Evolutionary conservation across 30 jellyfish, hydroid and myxozoan genomes (phyloP).

Genomic region (Aurelia aurita): DNA sequence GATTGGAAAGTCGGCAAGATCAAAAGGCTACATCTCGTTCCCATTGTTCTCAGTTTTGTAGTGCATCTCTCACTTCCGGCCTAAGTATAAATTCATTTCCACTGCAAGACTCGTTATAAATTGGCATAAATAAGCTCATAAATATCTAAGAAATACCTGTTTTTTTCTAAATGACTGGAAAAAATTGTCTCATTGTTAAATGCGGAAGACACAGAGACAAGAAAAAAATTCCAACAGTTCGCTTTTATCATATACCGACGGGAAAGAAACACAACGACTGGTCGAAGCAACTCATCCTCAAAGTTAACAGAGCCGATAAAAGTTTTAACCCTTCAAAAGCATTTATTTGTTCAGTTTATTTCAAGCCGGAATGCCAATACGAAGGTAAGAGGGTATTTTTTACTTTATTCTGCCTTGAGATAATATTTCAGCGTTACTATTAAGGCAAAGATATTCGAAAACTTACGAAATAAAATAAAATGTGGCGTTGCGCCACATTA

Average conservation of each 20-base stretch:
- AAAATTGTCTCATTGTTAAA: neutral
- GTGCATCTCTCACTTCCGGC: slow-evolving; percentile 34
- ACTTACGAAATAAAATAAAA: too few species aligned
- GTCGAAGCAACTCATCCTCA: neutral
- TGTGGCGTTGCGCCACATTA: too few species aligned
- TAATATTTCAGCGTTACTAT: too few species aligned
- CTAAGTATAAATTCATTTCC: slow-evolving; percentile 5
- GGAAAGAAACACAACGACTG: neutral
- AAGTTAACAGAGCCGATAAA: neutral
- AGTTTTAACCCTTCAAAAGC: slow-evolving; percentile 1
- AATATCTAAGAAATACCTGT: too few species aligned
- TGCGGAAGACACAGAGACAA: neutral
- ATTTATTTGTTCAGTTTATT: neutral
- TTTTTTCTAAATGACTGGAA: too few species aligned
- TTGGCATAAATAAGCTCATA: too few species aligned
- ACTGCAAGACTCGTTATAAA: too few species aligned
- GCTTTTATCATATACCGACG: neutral
- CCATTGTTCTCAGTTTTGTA: slow-evolving; percentile 20
- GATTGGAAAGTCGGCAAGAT: slow-evolving; percentile 28
- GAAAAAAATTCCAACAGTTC: neutral
- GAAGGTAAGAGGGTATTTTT: too few species aligned
- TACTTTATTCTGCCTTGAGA: too few species aligned
- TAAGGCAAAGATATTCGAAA: too few species aligned
- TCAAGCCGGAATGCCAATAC: too few species aligned
- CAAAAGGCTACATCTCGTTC: slow-evolving; percentile 14